Evolutionary conservation across 2,113 vertebrate species (phyloP).

Genomic region (Heteronetta atricapilla): DNA sequence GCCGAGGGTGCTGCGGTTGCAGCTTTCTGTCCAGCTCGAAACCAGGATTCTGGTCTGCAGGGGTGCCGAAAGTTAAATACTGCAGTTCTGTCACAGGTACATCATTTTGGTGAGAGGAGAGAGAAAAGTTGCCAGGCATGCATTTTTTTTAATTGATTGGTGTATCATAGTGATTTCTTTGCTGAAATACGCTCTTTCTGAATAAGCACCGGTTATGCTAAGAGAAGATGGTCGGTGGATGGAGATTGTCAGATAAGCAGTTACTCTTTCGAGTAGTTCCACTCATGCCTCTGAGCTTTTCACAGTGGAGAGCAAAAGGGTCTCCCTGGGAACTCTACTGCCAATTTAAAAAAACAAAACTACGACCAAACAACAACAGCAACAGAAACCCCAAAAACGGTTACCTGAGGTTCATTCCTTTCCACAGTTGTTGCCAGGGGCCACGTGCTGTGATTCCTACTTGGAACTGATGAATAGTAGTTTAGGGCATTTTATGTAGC

Average conservation of each 20-base stretch:
- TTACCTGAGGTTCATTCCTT: background rate
- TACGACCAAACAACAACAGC: no score
- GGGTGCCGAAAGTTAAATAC: background rate
- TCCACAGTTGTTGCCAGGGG: background rate
- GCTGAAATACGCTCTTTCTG: background rate
- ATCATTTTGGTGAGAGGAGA: background rate
- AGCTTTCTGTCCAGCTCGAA: background rate
- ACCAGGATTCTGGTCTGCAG: background rate
- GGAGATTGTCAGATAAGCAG: background rate
- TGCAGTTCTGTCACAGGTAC: background rate
- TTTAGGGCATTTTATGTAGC: background rate
- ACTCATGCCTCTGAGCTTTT: background rate
- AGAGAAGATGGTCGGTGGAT: background rate
- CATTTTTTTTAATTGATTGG: background rate
- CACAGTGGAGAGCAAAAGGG: background rate
- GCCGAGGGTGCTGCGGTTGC: background rate
- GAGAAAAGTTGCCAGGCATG: fast-evolving
- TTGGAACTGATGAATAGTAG: background rate
- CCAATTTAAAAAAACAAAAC: background rate
- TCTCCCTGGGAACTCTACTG: background rate
- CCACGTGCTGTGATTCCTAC: background rate
- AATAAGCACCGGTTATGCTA: background rate
- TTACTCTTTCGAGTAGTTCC: background rate
- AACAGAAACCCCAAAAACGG: background rate
- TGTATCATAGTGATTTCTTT: background rate